A percentile compares a stretch with the other conserved stretches of the same genome.
These are phyloP conservation scores for Erebia aethiops DNA, from an alignment of 2,888 invertebrate species.

Conservation along the genomic window DNA sequence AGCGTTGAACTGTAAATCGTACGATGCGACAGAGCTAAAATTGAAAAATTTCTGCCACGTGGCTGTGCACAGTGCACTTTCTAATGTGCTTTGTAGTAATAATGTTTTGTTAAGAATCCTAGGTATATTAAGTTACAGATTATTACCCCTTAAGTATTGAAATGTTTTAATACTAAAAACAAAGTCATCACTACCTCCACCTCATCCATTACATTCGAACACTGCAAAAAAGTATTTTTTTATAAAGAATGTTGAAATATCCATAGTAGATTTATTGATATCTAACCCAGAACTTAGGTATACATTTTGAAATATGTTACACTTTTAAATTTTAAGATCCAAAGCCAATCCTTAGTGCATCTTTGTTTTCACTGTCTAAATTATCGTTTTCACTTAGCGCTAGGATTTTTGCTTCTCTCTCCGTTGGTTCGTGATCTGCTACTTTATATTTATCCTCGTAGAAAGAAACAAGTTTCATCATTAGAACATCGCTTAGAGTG, in stretches of 20 bases:
- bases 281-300: background rate
- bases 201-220: background rate
- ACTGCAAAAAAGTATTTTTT: background rate
- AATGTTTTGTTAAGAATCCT: background rate
- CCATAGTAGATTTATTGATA: background rate
- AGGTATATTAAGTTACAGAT: background rate
- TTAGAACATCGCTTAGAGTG: constrained; percentile 54
- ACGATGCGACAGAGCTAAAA: background rate
- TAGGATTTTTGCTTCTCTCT: constrained; percentile 26
- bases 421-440: constrained; percentile 41
- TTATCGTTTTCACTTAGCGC: constrained; percentile 21
- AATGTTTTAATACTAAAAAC: background rate
- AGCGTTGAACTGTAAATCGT: constrained; percentile 11
- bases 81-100: background rate
- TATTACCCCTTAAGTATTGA: no score
- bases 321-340: constrained; percentile 4
- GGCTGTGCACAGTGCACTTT: background rate
- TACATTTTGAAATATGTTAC: constrained; percentile 18
- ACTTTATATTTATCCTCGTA: constrained; percentile 66
- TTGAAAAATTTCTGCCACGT: background rate
- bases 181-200: background rate
- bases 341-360: constrained; percentile 15
- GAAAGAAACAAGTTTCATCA: constrained; percentile 68
- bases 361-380: constrained; percentile 17
- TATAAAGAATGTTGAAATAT: background rate